Percentiles rank a stretch among this genome's conserved stretches.
Evolutionary conservation across 2,113 vertebrate species (phyloP).

Genomic region (Henicopernis longicauda): DNA sequence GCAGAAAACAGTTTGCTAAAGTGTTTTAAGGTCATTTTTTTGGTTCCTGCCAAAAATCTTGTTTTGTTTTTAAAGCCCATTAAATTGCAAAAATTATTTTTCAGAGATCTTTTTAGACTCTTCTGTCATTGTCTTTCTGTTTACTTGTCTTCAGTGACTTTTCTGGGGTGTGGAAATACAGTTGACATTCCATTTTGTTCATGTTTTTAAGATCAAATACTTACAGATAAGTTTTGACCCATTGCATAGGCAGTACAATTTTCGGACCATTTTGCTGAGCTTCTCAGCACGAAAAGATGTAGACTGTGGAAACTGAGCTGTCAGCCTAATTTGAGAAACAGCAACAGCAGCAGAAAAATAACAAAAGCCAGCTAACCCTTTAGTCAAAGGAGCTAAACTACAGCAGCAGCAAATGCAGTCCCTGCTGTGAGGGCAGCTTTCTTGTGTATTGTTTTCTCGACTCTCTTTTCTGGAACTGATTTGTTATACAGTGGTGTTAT

Average conservation of each 20-base stretch:
- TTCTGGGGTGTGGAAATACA: neutral
- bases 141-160: neutral
- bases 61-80: neutral
- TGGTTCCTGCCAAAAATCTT: neutral
- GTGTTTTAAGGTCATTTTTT: neutral
- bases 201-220: neutral
- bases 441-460: neutral
- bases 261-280: neutral
- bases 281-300: slow-evolving; percentile 4
- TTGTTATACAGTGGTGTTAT: neutral
- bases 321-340: slow-evolving; percentile 35
- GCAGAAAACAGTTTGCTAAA: neutral
- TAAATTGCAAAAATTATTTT: neutral
- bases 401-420: neutral
- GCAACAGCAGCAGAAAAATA: slow-evolving; percentile 39
- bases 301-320: neutral
- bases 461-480: neutral
- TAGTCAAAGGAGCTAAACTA: slow-evolving; percentile 5
- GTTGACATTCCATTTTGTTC: neutral
- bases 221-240: neutral
- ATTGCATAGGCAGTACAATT: neutral
- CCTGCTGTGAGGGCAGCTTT: neutral
- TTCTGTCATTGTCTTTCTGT: neutral
- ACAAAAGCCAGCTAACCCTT: neutral
- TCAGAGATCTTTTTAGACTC: neutral